Evolutionary conservation across 2,797 vertebrate species (phyloP).

Genomic region (Discoglossus pictus): DNA sequence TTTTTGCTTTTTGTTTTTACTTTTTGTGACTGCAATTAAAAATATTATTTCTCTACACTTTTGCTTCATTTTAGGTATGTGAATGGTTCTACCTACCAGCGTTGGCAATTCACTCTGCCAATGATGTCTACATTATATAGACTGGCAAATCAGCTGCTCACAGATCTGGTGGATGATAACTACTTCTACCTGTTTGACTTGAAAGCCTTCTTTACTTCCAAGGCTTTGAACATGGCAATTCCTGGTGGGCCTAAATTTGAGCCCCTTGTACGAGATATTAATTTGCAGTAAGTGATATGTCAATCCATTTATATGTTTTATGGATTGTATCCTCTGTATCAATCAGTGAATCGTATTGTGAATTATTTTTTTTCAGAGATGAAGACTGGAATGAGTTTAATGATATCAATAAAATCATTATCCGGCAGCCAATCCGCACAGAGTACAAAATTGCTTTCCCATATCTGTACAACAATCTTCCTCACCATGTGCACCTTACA

Average conservation of each 20-base stretch:
- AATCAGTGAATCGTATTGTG: not conserved
- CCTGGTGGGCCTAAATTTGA: constrained; percentile 98
- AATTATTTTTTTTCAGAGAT: constrained; percentile 74
- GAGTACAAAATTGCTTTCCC: constrained; percentile 99
- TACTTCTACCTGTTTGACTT: constrained; percentile 98
- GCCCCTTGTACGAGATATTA: constrained; percentile 95
- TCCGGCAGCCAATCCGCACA: constrained; percentile 95
- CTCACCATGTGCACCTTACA: constrained; percentile 96
- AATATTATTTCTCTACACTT: not conserved
- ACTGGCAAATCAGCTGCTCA: constrained; percentile 95
- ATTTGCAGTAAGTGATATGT: constrained; percentile 86
- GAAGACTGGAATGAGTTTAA: constrained; percentile 99
- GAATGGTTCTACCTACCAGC: constrained; percentile 95
- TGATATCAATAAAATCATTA: constrained; percentile 99
- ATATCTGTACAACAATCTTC: constrained; percentile 97
- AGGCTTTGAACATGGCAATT: constrained; percentile 98
- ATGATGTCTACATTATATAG: constrained; percentile 99
- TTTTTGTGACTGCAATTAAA: not conserved
- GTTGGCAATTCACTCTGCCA: constrained; percentile 97
- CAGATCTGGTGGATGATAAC: constrained; percentile 94
- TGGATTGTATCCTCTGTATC: not conserved
- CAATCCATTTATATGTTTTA: not conserved
- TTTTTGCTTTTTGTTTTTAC: too few species aligned
- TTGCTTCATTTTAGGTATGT: constrained; percentile 77
- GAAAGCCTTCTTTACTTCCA: constrained; percentile 98